These are phyloP conservation scores for Pomatorhinus ruficollis DNA, from an alignment of 2,113 vertebrate species.

Conservation along the genomic window DNA sequence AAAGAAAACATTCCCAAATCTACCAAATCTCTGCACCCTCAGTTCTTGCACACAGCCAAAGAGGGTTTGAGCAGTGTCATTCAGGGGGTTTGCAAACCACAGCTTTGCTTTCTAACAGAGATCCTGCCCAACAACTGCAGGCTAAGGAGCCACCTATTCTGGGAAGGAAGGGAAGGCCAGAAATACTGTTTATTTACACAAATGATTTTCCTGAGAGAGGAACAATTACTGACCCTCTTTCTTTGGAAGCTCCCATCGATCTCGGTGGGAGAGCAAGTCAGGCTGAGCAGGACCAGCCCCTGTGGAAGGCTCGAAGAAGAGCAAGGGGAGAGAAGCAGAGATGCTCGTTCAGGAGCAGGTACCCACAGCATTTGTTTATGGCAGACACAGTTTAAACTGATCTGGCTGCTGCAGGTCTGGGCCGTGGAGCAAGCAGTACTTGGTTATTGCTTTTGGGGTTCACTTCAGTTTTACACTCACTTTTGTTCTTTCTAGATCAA, in stretches of 20 bases:
- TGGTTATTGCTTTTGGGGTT: neutral
- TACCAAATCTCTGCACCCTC: neutral
- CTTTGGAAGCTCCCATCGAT: neutral
- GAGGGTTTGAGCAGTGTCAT: neutral
- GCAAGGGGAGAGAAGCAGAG: neutral
- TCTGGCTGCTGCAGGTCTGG: neutral
- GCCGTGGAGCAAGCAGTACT: neutral
- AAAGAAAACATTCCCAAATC: neutral
- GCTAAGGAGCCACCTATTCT: neutral
- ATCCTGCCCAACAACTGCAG: neutral
- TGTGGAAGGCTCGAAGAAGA: neutral
- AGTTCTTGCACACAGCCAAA: neutral
- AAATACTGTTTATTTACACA: neutral
- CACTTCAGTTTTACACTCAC: neutral
- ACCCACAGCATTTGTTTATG: neutral
- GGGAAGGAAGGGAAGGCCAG: neutral
- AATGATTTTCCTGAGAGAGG: neutral
- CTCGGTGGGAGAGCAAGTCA: neutral
- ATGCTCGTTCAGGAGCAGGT: neutral
- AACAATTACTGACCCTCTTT: neutral
- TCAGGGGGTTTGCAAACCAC: neutral
- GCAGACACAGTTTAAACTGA: neutral
- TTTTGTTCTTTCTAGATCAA: conserved; percentile 37
- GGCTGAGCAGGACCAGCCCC: neutral
- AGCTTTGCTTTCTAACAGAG: neutral